Conservation (phyloP, 2,797 vertebrate species). For the Platalea minor region DNA sequence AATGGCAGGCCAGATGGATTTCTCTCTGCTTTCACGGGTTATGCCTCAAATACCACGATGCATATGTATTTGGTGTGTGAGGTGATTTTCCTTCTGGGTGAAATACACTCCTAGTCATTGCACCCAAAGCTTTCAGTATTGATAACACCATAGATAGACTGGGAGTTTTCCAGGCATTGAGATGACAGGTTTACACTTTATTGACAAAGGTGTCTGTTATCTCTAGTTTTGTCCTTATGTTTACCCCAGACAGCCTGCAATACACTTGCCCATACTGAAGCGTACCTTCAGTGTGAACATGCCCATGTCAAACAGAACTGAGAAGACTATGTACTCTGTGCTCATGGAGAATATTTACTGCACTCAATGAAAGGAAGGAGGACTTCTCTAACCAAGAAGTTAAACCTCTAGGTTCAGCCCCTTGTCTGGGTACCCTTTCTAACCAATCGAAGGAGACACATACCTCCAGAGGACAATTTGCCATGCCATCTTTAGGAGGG, state of each 20-base stretch:
- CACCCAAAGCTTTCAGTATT: background rate
- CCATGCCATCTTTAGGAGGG: background rate
- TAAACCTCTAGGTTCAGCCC: background rate
- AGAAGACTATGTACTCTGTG: background rate
- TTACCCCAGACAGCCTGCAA: background rate
- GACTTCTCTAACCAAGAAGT: background rate
- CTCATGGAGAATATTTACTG: background rate
- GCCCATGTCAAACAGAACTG: background rate
- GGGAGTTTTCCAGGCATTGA: background rate
- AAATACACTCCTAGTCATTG: background rate
- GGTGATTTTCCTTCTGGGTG: background rate
- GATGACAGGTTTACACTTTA: background rate
- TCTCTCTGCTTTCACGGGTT: background rate
- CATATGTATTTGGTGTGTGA: background rate
- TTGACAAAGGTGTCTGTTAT: background rate
- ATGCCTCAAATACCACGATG: background rate
- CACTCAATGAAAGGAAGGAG: background rate
- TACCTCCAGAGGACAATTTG: background rate
- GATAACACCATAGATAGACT: background rate
- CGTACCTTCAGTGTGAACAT: background rate
- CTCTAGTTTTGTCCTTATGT: background rate
- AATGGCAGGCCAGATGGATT: constrained; percentile 38
- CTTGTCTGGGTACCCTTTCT: background rate
- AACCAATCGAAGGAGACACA: background rate
- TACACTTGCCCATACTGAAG: background rate